Evolutionary conservation across 1,140 invertebrate genomes (phyloP).

Genomic region (Scaptomyza graminum): DNA sequence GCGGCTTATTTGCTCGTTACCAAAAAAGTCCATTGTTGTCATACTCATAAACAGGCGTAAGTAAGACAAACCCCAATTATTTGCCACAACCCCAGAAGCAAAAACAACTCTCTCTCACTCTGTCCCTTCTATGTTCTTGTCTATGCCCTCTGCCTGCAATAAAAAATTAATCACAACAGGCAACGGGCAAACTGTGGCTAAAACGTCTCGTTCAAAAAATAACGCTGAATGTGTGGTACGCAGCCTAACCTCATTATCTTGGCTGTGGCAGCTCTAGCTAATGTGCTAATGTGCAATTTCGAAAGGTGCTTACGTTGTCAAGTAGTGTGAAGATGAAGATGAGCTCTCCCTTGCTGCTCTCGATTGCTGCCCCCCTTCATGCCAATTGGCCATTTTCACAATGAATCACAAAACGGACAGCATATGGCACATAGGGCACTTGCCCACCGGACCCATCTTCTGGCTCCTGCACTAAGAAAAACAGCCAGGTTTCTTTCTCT

Average conservation of each 20-base stretch:
- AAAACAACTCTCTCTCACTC: slow-evolving; percentile 16
- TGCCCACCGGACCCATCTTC: slow-evolving; percentile 28
- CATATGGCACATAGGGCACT: slow-evolving; percentile 67
- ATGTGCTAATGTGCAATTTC: slow-evolving; percentile 79
- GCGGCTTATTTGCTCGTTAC: slow-evolving; percentile 40
- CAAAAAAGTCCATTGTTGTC: slow-evolving; percentile 17
- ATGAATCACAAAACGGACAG: slow-evolving; percentile 59
- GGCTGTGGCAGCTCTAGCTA: slow-evolving; percentile 44
- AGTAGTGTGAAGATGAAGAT: slow-evolving; percentile 83
- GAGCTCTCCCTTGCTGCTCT: slow-evolving; percentile 12
- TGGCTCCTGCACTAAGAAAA: slow-evolving; percentile 3
- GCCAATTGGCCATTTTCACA: slow-evolving; percentile 62
- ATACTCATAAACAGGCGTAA: slow-evolving; percentile 22
- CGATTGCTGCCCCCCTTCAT: slow-evolving; percentile 34
- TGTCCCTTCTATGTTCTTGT: not conserved
- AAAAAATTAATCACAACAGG: slow-evolving; percentile 77
- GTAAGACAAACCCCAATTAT: slow-evolving; percentile 39
- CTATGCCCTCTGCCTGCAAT: slow-evolving; percentile 34
- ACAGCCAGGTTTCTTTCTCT: too few species aligned
- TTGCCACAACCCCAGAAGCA: slow-evolving; percentile 8
- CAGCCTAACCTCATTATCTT: slow-evolving; percentile 41
- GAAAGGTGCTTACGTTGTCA: slow-evolving; percentile 83
- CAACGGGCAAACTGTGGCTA: slow-evolving; percentile 27
- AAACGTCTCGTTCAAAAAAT: slow-evolving; percentile 7
- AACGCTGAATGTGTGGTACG: slow-evolving; percentile 1